Evolutionary conservation across 1,140 invertebrate species (phyloP).

Genomic region (Pseudobourletiella spinata): DNA sequence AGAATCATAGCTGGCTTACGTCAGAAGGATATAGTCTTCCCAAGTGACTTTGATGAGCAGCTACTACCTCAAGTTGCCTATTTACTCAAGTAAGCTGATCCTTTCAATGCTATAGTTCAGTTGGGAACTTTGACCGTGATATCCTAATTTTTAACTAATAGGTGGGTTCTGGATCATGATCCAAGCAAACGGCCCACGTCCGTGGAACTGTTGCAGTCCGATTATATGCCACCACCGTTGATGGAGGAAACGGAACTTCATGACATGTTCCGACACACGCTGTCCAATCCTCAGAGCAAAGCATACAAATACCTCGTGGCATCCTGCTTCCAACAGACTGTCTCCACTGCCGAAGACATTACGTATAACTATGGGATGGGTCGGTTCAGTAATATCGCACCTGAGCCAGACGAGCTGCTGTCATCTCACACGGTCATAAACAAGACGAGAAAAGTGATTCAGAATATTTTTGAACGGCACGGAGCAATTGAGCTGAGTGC

Average conservation of each 20-base stretch:
- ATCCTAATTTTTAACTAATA: conserved; percentile 39
- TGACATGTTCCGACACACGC: conserved; percentile 62
- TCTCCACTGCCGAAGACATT: conserved; percentile 57
- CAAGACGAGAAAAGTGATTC: conserved; percentile 43
- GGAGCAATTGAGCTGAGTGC: conserved; percentile 64
- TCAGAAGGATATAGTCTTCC: conserved; percentile 56
- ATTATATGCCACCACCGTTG: conserved; percentile 64
- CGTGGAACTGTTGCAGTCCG: conserved; percentile 67
- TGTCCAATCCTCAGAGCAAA: conserved; percentile 70
- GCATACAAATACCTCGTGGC: conserved; percentile 67
- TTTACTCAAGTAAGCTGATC: conserved; percentile 43
- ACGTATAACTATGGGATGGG: conserved; percentile 48
- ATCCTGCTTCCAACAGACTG: conserved; percentile 56
- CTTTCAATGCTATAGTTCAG: too few relatives aligned
- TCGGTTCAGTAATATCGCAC: too few relatives aligned
- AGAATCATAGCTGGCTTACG: conserved; percentile 63
- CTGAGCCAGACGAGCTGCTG: background rate
- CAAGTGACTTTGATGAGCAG: conserved; percentile 50
- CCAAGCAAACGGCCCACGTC: conserved; percentile 69
- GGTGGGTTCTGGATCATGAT: conserved; percentile 78
- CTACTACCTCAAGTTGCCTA: conserved; percentile 43
- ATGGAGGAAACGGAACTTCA: conserved; percentile 70
- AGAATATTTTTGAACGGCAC: conserved; percentile 63
- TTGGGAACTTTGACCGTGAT: too few relatives aligned
- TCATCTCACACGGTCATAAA: conserved; percentile 26